These are phyloP conservation scores for Eutolmus rufibarbis DNA, from an alignment of 2,888 invertebrate genomes.

Conservation along the genomic window DNA sequence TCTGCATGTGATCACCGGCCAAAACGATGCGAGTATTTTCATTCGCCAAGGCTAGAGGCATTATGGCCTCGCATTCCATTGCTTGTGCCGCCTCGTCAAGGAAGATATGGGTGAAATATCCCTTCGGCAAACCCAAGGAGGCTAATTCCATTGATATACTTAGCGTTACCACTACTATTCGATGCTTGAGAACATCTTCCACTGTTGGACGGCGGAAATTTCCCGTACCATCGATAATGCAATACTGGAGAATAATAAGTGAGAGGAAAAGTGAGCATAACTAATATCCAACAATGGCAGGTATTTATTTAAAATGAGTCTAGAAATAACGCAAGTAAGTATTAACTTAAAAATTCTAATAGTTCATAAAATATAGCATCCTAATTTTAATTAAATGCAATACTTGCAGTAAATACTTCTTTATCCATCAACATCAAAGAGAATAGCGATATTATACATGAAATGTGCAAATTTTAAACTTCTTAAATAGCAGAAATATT, in stretches of 20 bases:
- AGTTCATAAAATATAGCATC: neutral
- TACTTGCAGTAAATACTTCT: neutral
- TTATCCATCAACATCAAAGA: neutral
- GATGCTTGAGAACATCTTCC: conserved; percentile 74
- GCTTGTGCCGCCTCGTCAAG: conserved; percentile 89
- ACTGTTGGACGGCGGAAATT: conserved; percentile 74
- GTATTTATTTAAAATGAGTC: no score
- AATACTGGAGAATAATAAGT: conserved; percentile 67
- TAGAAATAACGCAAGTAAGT: no score
- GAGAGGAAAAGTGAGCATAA: neutral
- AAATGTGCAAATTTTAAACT: no score
- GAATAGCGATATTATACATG: no score
- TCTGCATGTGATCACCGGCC: conserved; percentile 87
- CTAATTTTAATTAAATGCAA: no score
- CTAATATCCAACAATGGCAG: neutral
- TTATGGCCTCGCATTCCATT: conserved; percentile 84
- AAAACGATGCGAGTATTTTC: conserved; percentile 77
- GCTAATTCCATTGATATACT: conserved; percentile 79
- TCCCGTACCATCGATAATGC: conserved; percentile 71
- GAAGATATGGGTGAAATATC: conserved; percentile 78
- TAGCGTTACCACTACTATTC: conserved; percentile 80
- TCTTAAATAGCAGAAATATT: no score
- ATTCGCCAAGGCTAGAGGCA: conserved; percentile 78
- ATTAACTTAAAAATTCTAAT: neutral
- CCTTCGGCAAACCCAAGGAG: conserved; percentile 72